Evolutionary conservation across 1,140 invertebrate genomes (phyloP).

Genomic region (Rhynchophorus ferrugineus): DNA sequence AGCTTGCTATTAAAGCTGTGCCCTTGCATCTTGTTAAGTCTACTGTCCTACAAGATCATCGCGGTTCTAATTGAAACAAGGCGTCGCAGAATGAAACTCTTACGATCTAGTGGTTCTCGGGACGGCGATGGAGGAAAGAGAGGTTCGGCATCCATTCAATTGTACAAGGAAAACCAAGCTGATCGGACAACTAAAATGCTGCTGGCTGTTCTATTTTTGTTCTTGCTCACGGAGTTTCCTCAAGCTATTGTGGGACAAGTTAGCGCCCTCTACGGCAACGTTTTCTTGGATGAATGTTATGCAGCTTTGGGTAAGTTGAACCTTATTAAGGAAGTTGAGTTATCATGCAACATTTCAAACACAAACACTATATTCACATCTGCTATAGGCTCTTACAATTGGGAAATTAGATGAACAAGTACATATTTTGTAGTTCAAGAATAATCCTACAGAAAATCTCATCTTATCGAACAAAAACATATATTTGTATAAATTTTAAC

Average conservation of each 20-base stretch:
- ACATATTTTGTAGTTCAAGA: too few relatives aligned
- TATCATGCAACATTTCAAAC: too few relatives aligned
- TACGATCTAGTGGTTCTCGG: conserved; percentile 18
- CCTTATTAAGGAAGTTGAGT: too few relatives aligned
- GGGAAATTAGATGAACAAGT: too few relatives aligned
- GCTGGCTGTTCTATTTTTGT: conserved; percentile 81
- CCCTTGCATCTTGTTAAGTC: conserved; percentile 72
- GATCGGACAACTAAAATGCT: conserved; percentile 92
- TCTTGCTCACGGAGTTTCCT: conserved; percentile 79
- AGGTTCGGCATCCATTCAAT: conserved; percentile 36
- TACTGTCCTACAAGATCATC: conserved; percentile 71
- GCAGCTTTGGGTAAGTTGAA: conserved; percentile 58
- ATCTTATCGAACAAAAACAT: too few relatives aligned
- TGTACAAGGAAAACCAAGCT: conserved; percentile 63
- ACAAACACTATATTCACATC: too few relatives aligned
- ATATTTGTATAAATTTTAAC: too few relatives aligned
- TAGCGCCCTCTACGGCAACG: conserved; percentile 59
- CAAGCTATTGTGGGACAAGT: conserved; percentile 78
- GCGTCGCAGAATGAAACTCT: conserved; percentile 57
- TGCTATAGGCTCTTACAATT: too few relatives aligned
- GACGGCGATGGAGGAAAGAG: conserved; percentile 17
- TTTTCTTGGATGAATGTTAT: conserved; percentile 73
- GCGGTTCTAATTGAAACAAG: conserved; percentile 67
- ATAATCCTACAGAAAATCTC: too few relatives aligned
- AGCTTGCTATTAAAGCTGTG: conserved; percentile 79